Evolutionary conservation across 2,113 vertebrate genomes (phyloP).

Genomic region (Scolopax mira): DNA sequence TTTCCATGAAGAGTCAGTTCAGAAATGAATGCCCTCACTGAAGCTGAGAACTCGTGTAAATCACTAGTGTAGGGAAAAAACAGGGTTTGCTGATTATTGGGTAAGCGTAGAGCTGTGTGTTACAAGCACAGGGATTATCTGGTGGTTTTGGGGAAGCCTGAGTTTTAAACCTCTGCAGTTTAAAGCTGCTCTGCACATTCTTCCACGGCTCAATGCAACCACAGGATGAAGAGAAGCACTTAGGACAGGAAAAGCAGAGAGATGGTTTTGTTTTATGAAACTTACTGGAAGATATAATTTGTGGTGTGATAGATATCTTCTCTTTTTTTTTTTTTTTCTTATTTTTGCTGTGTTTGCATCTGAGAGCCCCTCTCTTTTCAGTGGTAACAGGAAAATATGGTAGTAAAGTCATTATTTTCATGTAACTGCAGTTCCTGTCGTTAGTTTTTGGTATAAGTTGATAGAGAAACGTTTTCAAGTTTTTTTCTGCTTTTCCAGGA

Average conservation of each 20-base stretch:
- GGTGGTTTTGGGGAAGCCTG: neutral
- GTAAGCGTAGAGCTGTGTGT: too few relatives aligned
- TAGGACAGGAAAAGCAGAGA: neutral
- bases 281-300: neutral
- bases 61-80: neutral
- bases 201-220: neutral
- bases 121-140: neutral
- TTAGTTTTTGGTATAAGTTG: neutral
- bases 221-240: neutral
- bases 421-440: neutral
- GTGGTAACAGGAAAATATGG: neutral
- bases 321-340: neutral
- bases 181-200: neutral
- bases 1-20: neutral
- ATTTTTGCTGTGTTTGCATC: neutral
- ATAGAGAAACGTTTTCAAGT: neutral
- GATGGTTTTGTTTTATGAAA: neutral
- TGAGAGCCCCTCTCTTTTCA: neutral
- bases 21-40: rapidly evolving
- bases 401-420: neutral
- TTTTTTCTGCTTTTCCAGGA: neutral
- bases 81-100: neutral
- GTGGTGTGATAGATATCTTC: rapidly evolving
- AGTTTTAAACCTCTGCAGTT: too few relatives aligned
- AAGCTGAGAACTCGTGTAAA: neutral